Conservation (phyloP, 1,140 invertebrate genomes). For the Physella acuta region DNA sequence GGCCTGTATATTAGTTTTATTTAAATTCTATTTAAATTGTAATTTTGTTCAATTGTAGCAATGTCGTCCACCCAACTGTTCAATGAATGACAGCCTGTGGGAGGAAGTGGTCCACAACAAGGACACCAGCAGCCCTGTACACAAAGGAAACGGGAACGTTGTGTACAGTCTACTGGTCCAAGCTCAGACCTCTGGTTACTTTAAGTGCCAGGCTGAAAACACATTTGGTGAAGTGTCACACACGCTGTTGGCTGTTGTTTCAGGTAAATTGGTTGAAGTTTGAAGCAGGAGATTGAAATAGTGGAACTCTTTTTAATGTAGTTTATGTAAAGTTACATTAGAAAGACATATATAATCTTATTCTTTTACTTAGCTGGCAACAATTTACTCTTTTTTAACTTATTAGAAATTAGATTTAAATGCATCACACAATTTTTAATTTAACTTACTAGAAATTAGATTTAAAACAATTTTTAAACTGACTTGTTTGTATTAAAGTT, state of each 20-base stretch:
- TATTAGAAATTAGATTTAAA: too few species aligned
- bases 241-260: background rate
- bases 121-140: background rate
- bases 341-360: background rate
- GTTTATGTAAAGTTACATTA: background rate
- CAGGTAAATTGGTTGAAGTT: background rate
- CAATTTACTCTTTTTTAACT: background rate
- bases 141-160: background rate
- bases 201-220: conserved; percentile 7
- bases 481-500: too few species aligned
- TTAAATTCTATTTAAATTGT: background rate
- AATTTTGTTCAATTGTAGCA: background rate
- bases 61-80: conserved; percentile 5
- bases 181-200: conserved; percentile 1
- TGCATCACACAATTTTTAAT: too few species aligned
- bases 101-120: background rate
- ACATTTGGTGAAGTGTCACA: background rate
- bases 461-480: too few species aligned
- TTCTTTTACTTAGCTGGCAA: background rate
- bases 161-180: background rate
- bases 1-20: too few species aligned
- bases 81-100: background rate
- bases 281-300: background rate
- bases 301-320: background rate
- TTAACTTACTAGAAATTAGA: too few species aligned